phyloP scores from a whole-genome alignment of 2,888 invertebrate genomes.

The Boloria euphrosyne region DNA sequence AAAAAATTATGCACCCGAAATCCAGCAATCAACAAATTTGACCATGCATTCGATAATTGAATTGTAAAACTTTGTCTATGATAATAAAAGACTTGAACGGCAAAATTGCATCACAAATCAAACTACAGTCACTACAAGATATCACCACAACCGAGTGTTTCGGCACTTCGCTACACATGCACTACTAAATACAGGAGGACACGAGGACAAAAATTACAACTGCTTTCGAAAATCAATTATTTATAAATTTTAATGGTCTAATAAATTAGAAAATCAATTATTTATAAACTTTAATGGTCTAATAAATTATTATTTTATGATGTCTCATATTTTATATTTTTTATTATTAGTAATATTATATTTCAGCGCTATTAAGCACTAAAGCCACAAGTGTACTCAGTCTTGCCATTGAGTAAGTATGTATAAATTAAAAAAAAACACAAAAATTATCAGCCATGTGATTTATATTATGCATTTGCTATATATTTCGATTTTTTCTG shows the following conservation, averaged over 20 bases:
- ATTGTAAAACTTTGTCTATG: constrained; percentile 46
- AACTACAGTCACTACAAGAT: constrained; percentile 48
- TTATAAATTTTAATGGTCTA: not conserved
- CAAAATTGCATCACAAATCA: constrained; percentile 77
- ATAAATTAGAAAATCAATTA: too few relatives aligned
- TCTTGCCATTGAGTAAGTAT: too few relatives aligned
- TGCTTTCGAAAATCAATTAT: constrained; percentile 24
- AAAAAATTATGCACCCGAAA: constrained; percentile 39
- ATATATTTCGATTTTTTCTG: not conserved
- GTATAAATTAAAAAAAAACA: too few relatives aligned
- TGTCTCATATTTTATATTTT: too few relatives aligned
- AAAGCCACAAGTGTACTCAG: too few relatives aligned
- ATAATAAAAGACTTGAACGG: constrained; percentile 73
- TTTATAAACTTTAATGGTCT: too few relatives aligned
- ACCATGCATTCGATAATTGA: constrained; percentile 58
- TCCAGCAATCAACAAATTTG: constrained; percentile 56
- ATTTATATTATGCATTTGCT: not conserved
- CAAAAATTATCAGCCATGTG: too few relatives aligned
- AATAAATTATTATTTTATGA: too few relatives aligned
- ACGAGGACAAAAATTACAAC: constrained; percentile 33
- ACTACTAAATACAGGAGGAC: constrained; percentile 53
- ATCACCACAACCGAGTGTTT: constrained; percentile 78
- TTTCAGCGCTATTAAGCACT: too few relatives aligned
- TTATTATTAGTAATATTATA: too few relatives aligned
- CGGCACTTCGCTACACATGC: constrained; percentile 79